Conservation (phyloP, 1,140 invertebrate species). For the Pachypsylla venusta region DNA sequence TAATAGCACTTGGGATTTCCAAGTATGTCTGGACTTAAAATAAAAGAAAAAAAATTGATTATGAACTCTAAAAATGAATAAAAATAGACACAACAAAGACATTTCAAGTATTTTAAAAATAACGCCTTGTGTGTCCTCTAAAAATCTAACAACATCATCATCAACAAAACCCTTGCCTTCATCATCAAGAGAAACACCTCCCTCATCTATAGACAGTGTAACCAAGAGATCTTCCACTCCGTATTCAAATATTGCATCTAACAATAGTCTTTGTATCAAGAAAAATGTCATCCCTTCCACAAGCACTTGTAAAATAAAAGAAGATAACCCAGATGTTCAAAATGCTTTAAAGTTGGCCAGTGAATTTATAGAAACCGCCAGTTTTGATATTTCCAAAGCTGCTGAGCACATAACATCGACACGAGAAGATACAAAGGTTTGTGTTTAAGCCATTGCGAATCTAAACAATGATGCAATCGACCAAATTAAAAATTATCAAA, state of each 20-base stretch:
- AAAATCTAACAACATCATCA: no score
- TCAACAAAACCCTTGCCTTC: no score
- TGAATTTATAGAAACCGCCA: constrained; percentile 1
- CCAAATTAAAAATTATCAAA: no score
- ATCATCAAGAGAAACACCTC: no score
- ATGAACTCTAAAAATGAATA: no score
- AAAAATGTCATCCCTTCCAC: background rate
- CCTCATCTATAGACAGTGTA: no score
- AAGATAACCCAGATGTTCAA: background rate
- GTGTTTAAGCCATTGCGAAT: no score
- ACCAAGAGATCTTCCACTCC: background rate
- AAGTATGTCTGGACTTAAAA: no score
- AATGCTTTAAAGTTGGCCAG: background rate
- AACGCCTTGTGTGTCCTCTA: background rate
- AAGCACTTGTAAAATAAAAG: background rate
- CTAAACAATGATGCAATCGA: no score
- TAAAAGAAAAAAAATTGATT: no score
- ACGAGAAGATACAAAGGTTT: background rate
- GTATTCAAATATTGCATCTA: background rate
- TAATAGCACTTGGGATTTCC: no score
- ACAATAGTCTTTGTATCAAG: background rate
- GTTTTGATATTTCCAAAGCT: background rate
- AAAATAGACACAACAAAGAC: background rate
- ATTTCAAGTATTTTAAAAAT: background rate
- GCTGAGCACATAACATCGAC: background rate